phyloP scores from a whole-genome alignment of 2,113 vertebrate genomes.

The Phrynosoma platyrhinos region DNA sequence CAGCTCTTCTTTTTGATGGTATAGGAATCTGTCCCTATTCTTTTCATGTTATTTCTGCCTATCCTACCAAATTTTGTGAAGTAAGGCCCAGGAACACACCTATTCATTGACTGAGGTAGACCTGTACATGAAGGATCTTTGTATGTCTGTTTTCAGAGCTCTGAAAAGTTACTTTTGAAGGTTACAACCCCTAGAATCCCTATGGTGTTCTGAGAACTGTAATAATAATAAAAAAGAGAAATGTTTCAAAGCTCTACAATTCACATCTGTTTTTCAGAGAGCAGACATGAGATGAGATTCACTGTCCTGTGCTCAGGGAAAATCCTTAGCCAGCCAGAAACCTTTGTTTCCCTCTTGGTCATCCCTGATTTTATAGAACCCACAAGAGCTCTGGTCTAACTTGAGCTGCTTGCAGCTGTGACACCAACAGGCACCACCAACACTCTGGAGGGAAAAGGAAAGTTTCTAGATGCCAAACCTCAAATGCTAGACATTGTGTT shows the following conservation, averaged over 20 bases:
- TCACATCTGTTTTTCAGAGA: slow-evolving; percentile 60
- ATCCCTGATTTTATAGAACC: slow-evolving; percentile 35
- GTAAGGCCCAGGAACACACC: too few relatives aligned
- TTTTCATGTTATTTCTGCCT: too few relatives aligned
- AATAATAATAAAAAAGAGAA: too few relatives aligned
- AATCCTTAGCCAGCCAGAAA: slow-evolving; percentile 34
- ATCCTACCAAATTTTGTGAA: too few relatives aligned
- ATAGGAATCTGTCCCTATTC: too few relatives aligned
- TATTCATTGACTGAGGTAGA: neutral
- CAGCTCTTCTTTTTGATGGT: too few relatives aligned
- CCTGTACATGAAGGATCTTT: slow-evolving; percentile 14
- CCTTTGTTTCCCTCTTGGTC: slow-evolving; percentile 39
- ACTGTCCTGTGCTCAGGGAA: slow-evolving; percentile 58
- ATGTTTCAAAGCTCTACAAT: slow-evolving; percentile 36
- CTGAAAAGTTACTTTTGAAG: too few relatives aligned
- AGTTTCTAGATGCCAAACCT: neutral
- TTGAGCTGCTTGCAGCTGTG: neutral
- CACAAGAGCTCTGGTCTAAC: slow-evolving; percentile 17
- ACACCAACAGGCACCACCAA: neutral
- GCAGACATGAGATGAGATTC: slow-evolving; percentile 58
- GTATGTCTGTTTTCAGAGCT: too few relatives aligned
- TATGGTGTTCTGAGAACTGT: too few relatives aligned
- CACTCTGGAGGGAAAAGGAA: neutral
- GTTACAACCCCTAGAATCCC: too few relatives aligned
- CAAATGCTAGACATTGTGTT: neutral